Percentiles rank a stretch among this genome's conserved stretches.
Conservation (phyloP, 2,113 vertebrate species). For the Brachionichthys hirsutus region DNA sequence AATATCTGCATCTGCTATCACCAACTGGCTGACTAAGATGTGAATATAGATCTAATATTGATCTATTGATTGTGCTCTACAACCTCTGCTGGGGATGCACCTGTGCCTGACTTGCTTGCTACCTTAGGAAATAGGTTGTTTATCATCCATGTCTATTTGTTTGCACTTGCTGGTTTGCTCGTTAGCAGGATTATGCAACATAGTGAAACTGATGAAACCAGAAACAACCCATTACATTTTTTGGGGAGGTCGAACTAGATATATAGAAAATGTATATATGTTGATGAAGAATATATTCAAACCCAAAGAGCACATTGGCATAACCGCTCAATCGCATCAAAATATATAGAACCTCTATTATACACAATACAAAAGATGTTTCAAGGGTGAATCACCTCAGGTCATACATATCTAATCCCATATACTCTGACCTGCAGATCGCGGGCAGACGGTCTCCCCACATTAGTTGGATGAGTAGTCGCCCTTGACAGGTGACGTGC, state of each 20-base stretch:
- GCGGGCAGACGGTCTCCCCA: slow-evolving; percentile 21
- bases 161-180: background rate
- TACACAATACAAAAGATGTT: slow-evolving; percentile 27
- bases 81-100: background rate
- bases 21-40: slow-evolving; percentile 2
- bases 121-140: too few relatives aligned
- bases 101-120: too few relatives aligned
- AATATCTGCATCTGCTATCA: background rate
- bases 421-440: slow-evolving; percentile 36
- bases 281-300: too few relatives aligned
- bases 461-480: slow-evolving; percentile 67
- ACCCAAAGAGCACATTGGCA: too few relatives aligned
- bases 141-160: background rate
- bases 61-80: background rate
- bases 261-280: background rate
- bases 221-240: too few relatives aligned
- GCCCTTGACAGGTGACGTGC: slow-evolving; percentile 58
- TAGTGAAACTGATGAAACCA: background rate
- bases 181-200: background rate
- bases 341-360: slow-evolving; percentile 28
- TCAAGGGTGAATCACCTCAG: slow-evolving; percentile 59
- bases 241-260: too few relatives aligned
- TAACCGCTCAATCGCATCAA: background rate
- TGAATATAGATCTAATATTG: background rate
- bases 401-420: slow-evolving; percentile 42